Conservation (phyloP, 2,888 invertebrate species). For the Nephrocerus scutellatus region DNA sequence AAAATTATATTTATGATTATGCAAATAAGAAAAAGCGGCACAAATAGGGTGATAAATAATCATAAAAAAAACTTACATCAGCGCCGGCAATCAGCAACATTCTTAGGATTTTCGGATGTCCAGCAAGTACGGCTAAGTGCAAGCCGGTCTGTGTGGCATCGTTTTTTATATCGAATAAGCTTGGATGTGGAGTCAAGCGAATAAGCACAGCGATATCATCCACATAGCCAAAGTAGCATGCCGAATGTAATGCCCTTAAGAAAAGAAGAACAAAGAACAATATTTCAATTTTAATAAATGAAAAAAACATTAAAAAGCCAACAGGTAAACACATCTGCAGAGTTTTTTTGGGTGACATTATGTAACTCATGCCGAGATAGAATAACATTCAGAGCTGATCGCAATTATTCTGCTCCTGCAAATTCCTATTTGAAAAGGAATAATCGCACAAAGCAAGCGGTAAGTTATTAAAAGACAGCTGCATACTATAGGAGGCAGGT, state of each 20-base stretch:
- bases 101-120: slow-evolving; percentile 66
- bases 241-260: slow-evolving; percentile 75
- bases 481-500: no score
- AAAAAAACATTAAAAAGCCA: slow-evolving; percentile 20
- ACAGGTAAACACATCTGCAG: neutral
- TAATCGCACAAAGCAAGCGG: slow-evolving; percentile 9
- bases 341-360: neutral
- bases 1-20: neutral
- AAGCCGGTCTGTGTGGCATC: slow-evolving; percentile 73
- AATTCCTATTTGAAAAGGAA: slow-evolving; percentile 26
- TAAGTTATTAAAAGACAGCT: slow-evolving; percentile 24
- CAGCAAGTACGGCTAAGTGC: slow-evolving; percentile 77
- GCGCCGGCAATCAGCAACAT: slow-evolving; percentile 77
- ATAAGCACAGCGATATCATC: slow-evolving; percentile 70
- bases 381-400: slow-evolving; percentile 3
- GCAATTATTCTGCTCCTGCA: slow-evolving; percentile 21
- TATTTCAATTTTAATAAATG: slow-evolving; percentile 2
- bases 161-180: slow-evolving; percentile 71
- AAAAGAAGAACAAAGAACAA: slow-evolving; percentile 5
- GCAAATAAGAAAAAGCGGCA: slow-evolving; percentile 4
- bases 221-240: slow-evolving; percentile 68
- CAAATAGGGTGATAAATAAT: neutral
- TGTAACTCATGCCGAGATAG: slow-evolving; percentile 1
- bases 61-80: slow-evolving; percentile 36
- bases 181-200: slow-evolving; percentile 67